A percentile compares a stretch with the other conserved stretches of the same genome.
These are phyloP conservation scores for Amphiprion percula DNA, from an alignment of 2,113 vertebrate genomes.

Conservation along the genomic window DNA sequence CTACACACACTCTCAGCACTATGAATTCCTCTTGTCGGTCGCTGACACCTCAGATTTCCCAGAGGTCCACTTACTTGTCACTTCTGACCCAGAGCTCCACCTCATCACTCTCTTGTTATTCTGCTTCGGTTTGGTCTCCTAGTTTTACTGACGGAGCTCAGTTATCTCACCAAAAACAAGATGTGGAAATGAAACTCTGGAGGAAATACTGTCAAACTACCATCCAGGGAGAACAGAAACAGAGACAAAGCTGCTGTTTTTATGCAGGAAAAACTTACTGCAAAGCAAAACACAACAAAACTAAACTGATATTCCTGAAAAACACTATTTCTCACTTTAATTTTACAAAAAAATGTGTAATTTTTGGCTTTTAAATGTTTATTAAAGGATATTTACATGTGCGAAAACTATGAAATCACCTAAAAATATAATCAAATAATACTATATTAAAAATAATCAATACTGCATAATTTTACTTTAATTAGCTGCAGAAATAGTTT, in stretches of 20 bases:
- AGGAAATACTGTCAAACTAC: neutral
- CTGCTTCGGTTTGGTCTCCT: slow-evolving; percentile 16
- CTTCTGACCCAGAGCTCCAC: slow-evolving; percentile 41
- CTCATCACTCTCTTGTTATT: slow-evolving; percentile 10
- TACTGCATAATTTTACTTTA: too few relatives aligned
- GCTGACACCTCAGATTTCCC: slow-evolving; percentile 58
- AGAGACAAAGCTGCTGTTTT: too few relatives aligned
- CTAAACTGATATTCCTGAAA: neutral
- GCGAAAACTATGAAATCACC: too few relatives aligned
- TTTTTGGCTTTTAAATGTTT: neutral
- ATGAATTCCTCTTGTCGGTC: slow-evolving; percentile 33
- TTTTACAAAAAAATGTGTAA: neutral
- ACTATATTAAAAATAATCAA: too few relatives aligned
- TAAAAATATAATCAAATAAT: too few relatives aligned
- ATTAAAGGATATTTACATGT: too few relatives aligned
- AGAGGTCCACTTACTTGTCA: slow-evolving; percentile 53
- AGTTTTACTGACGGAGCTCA: neutral
- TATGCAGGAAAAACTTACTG: too few relatives aligned
- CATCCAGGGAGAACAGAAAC: too few relatives aligned
- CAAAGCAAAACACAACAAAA: too few relatives aligned
- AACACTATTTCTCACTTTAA: neutral
- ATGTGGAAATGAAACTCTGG: neutral
- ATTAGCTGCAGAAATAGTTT: too few relatives aligned
- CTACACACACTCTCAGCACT: slow-evolving; percentile 21
- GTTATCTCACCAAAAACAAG: neutral